Base-by-base conservation (phyloP, 2,888 invertebrate genomes). In the Melanostoma mellinum region DNA sequence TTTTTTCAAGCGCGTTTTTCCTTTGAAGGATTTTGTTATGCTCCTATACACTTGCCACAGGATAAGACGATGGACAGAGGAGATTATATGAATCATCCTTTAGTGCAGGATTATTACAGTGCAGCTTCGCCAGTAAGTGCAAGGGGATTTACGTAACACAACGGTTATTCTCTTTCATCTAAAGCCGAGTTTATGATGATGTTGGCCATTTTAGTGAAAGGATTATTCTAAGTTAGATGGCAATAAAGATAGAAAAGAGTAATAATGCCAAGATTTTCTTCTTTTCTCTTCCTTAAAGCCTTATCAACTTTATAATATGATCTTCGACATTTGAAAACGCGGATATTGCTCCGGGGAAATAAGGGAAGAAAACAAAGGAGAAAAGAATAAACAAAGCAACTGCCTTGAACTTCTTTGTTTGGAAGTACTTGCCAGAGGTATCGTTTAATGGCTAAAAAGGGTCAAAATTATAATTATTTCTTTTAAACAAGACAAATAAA, bases 21-120 rank as follows among this genome's bases (percentile, higher is more conserved):
- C 44, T 33, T 33, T 5, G 3, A 42, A 32, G 52, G 32, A 32
- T 42, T 32, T 32, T 33, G 6, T 63, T 60, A 32, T 63, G 33
- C 20, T 20, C 20, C 20, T 20, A 20, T 32, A 38, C 30, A 0
- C 30, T 9, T 50, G 30, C 48, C n/a, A 63, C 30, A 48, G 63
- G 36, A 63, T 61, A 10, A 48, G 35, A 8, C 10, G 44, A 77
- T 50, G 36, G 61, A 63, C 52, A 61, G 61, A 6, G 6, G 33
- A 56, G 76, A 52, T 69, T 53, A 78, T 78, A 69, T 65, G 63
- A 82, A 78, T 69, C 42, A 6, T 78, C 69, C 35, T 44, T 63
- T 69, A 53, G 63, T 48, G 53, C 53, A 68, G 63, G 69, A 58
- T 76, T 42, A 36, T 69, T 69, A 65, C 36, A 63, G 63, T 58